phyloP scores from a whole-genome alignment of 1,140 invertebrate genomes.

The Teleogryllus occipitalis region DNA sequence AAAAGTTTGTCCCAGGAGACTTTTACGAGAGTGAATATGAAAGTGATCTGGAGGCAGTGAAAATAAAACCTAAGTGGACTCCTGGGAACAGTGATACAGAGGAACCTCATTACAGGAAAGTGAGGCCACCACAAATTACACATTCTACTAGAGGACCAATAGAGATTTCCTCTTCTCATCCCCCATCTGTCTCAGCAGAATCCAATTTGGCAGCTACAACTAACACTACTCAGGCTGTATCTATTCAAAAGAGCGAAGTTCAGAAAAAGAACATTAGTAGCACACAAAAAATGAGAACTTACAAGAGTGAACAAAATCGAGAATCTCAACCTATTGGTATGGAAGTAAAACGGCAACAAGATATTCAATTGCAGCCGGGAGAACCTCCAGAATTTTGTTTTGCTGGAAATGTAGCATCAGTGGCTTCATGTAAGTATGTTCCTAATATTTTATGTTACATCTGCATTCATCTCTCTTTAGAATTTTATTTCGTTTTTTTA shows the following conservation, averaged over 20 bases:
- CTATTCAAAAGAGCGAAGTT: neutral
- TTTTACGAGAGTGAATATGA: conserved; percentile 63
- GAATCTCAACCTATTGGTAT: too few species aligned
- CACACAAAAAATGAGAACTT: neutral
- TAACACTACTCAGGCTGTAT: neutral
- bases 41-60: conserved; percentile 52
- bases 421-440: conserved; percentile 28
- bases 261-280: conserved; percentile 27
- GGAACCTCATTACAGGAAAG: conserved; percentile 49
- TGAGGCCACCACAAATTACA: conserved; percentile 40
- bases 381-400: conserved; percentile 52
- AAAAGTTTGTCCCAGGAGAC: conserved; percentile 57
- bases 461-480: neutral
- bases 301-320: too few species aligned
- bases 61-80: conserved; percentile 51
- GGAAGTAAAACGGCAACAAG: conserved; percentile 5
- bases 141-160: conserved; percentile 37
- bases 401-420: conserved; percentile 37
- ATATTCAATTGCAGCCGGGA: conserved; percentile 42
- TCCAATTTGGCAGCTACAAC: too few species aligned
- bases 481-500: conserved; percentile 28
- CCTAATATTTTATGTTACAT: neutral
- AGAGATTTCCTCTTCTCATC: conserved; percentile 33
- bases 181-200: too few species aligned
- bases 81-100: conserved; percentile 48